A percentile compares a stretch with the other conserved stretches of the same genome.
Evolutionary conservation across 2,797 vertebrate species (phyloP).

Genomic region (Malurus leucopterus): DNA sequence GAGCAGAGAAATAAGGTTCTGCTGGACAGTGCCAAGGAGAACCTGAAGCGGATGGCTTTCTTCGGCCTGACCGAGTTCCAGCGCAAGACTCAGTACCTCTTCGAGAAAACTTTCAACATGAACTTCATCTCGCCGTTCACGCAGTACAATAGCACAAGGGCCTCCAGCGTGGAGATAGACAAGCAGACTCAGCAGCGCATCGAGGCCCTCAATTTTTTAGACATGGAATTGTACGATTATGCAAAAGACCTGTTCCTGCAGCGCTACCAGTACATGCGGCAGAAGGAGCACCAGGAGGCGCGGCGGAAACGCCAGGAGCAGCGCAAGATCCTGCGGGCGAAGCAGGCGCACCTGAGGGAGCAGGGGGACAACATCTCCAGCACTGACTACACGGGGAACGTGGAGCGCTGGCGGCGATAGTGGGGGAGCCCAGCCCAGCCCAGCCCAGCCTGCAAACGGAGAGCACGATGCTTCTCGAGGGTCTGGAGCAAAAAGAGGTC

Average conservation of each 20-base stretch:
- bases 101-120: slow-evolving; percentile 93
- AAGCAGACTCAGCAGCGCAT: slow-evolving; percentile 84
- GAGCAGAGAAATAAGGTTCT: slow-evolving; percentile 88
- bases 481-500: slow-evolving; percentile 56
- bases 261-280: slow-evolving; percentile 90
- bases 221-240: slow-evolving; percentile 91
- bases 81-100: slow-evolving; percentile 95
- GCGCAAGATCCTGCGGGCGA: slow-evolving; percentile 79
- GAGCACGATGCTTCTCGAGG: slow-evolving; percentile 27
- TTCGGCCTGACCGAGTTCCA: slow-evolving; percentile 96
- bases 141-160: slow-evolving; percentile 92
- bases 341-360: slow-evolving; percentile 60
- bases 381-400: slow-evolving; percentile 84
- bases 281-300: slow-evolving; percentile 90
- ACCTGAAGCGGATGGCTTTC: slow-evolving; percentile 93
- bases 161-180: slow-evolving; percentile 88
- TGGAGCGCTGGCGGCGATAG: slow-evolving; percentile 87
- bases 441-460: background rate
- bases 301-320: slow-evolving; percentile 86
- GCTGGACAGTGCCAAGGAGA: slow-evolving; percentile 92
- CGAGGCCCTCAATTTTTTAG: slow-evolving; percentile 90
- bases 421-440: background rate
- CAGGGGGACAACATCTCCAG: slow-evolving; percentile 50
- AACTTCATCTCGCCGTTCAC: slow-evolving; percentile 94
- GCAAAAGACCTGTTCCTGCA: slow-evolving; percentile 95